Conservation (phyloP, 1,140 invertebrate species). For the Solenopsis invicta region DNA sequence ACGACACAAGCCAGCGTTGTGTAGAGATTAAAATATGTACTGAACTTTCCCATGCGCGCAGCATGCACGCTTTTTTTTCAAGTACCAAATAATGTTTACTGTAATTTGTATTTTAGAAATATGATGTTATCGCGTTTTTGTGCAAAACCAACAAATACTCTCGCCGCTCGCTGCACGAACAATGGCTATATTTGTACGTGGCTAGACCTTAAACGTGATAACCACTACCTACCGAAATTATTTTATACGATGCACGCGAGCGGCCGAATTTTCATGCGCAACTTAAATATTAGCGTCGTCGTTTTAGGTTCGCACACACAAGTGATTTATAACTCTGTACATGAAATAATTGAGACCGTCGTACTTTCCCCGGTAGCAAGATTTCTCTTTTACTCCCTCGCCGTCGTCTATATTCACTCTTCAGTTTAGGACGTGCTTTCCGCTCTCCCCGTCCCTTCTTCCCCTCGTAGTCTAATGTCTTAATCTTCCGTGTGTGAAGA, state of each 20-base stretch:
- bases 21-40: slow-evolving; percentile 31
- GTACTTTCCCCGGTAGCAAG: slow-evolving; percentile 36
- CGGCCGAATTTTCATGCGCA: slow-evolving; percentile 57
- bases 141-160: slow-evolving; percentile 37
- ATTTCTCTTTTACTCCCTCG: slow-evolving; percentile 49
- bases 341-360: slow-evolving; percentile 70
- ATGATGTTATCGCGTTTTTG: slow-evolving; percentile 15
- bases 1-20: neutral
- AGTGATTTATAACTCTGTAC: slow-evolving; percentile 64
- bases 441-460: neutral
- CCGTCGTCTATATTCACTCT: slow-evolving; percentile 61
- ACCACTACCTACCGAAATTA: slow-evolving; percentile 43
- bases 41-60: neutral
- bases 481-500: slow-evolving; percentile 80
- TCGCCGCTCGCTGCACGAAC: slow-evolving; percentile 25
- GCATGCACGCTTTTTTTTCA: slow-evolving; percentile 23
- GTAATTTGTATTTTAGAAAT: slow-evolving; percentile 51
- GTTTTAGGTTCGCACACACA: slow-evolving; percentile 68
- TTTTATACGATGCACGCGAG: slow-evolving; percentile 58
- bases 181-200: slow-evolving; percentile 37
- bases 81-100: slow-evolving; percentile 38
- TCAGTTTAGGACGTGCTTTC: slow-evolving; percentile 59
- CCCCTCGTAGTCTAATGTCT: slow-evolving; percentile 74
- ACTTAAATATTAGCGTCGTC: slow-evolving; percentile 64
- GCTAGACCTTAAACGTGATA: slow-evolving; percentile 32